Base-by-base conservation (phyloP, 1,140 invertebrate species). In the Atta colombica region DNA sequence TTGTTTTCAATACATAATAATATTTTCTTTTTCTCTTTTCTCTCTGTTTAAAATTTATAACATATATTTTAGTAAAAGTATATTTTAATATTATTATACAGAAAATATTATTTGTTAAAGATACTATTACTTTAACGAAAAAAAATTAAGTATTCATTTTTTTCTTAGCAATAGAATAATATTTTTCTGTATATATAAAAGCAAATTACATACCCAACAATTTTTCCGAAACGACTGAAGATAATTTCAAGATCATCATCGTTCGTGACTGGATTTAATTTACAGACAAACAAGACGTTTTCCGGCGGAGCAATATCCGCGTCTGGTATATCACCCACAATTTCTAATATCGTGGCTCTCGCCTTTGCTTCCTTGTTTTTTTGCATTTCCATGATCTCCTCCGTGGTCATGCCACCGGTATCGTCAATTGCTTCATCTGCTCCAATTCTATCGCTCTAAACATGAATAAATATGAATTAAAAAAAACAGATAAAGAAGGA, bases 271-370 rank as follows among this genome's bases (percentile, higher is more conserved):
- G 99, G 99, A 96, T 99, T 99, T n/a, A 99, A 95, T 96, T 99
- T 99, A 95, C 99, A 99, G 8, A 99, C 98, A 96, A 99, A 99
- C 0, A 99, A 95, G 14, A 99, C 99, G 96, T 99, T 99, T 96
- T 99, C 99, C 10, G 99, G 99, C 0, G 99, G 99, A 28, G 98
- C 98, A 93, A 99, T 98, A 63, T 99, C 99, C 60, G 98, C 99
- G 96, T 99, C 98, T 0, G 99, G 99, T 75, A 99, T 96, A 95
- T 99, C 99, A 0, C 99, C 99, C 53, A 99, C 98, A 96, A 99
- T 99, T 96, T 99, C 99, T 60, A 99, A 96, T 89, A 99, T 99
- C 25, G 99, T 99, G 10, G 99, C 99, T 92, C 99, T 96, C 21
- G 99, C 98, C 96, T 98, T 98, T 0, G 99, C 99, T 95, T 99